Base-by-base conservation (phyloP, 92 coral and sea anemone genomes). In the Nematostella vectensis region DNA sequence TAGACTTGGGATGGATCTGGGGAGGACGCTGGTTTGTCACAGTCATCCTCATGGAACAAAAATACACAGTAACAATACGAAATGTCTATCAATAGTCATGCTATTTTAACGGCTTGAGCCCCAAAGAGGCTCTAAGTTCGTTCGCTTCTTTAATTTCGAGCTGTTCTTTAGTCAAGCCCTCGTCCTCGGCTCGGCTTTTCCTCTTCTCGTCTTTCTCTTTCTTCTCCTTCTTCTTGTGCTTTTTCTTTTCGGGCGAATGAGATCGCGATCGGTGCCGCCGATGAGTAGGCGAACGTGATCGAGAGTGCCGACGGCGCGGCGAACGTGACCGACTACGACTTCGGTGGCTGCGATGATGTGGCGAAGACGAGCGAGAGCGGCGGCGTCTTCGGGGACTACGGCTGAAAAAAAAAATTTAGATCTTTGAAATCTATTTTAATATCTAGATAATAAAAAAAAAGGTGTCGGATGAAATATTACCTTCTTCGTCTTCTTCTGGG, bases 261-360 rank as follows among this genome's bases (percentile, higher is more conserved):
- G 89, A 80, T 15, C 85, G 81, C 49, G 88, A 82, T 51, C 96
- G 91, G 67, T 77, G 95, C 22, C 98, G 95, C 62, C 95, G 97
- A 69, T 81, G 83, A 28, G 95, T 81, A 24, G 87, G 85, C 59
- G 95, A 85, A 28, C 91, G 89, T 21, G 75, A 77, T 56, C 78
- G 73, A 71, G 74, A 66, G 20, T 66, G 78, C 55, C 91, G 73
- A 54, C 94, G 82, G 0, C 86, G 81, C 11, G 94, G 94, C 55
- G 97, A 89, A 8, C 89, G 77, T 21, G 98, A 91, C 25, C 83
- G 98, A 48, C 94, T 83, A 18, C 94, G 86, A 48, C 93, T 83
- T 38, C 40, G 48, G 67, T 69, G 83, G 21, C 83, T 62, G 42
- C 94, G 88, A 61, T 74, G 94, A 50, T 76, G 68, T 27, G 94